A percentile compares a stretch with the other conserved stretches of the same genome.
Conservation (phyloP, 2,797 vertebrate genomes). For the Spinibarbus caldwelli region DNA sequence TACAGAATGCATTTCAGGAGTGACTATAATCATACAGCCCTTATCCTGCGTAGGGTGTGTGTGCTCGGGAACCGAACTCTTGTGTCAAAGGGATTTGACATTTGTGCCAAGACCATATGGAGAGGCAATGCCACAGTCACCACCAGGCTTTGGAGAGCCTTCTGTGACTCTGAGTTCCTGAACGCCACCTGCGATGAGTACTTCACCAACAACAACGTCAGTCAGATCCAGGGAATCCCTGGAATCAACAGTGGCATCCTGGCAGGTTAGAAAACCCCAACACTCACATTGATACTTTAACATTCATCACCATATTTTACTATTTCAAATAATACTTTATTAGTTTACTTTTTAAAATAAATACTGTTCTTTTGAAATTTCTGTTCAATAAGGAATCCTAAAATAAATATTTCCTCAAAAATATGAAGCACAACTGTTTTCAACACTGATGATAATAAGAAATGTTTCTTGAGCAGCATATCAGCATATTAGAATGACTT, state of each 20-base stretch:
- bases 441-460: neutral
- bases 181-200: slow-evolving; percentile 96
- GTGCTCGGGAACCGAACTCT: slow-evolving; percentile 94
- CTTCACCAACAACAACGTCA: slow-evolving; percentile 90
- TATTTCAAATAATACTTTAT: neutral
- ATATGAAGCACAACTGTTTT: neutral
- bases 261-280: slow-evolving; percentile 77
- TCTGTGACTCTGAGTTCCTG: slow-evolving; percentile 92
- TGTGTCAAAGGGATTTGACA: slow-evolving; percentile 85
- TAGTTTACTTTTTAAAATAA: neutral
- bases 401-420: neutral
- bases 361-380: neutral
- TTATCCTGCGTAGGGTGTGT: slow-evolving; percentile 83
- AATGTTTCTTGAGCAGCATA: neutral
- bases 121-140: slow-evolving; percentile 90
- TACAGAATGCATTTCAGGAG: neutral
- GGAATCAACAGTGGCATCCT: slow-evolving; percentile 93
- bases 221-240: slow-evolving; percentile 93
- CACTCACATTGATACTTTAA: neutral
- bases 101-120: slow-evolving; percentile 91
- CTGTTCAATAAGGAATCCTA: neutral
- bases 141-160: slow-evolving; percentile 91
- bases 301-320: neutral
- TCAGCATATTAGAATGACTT: neutral
- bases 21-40: neutral